A percentile compares a stretch with the other conserved stretches of the same genome.
These are phyloP conservation scores for Meliscaeva auricollis DNA, from an alignment of 2,888 invertebrate genomes.

Conservation along the genomic window DNA sequence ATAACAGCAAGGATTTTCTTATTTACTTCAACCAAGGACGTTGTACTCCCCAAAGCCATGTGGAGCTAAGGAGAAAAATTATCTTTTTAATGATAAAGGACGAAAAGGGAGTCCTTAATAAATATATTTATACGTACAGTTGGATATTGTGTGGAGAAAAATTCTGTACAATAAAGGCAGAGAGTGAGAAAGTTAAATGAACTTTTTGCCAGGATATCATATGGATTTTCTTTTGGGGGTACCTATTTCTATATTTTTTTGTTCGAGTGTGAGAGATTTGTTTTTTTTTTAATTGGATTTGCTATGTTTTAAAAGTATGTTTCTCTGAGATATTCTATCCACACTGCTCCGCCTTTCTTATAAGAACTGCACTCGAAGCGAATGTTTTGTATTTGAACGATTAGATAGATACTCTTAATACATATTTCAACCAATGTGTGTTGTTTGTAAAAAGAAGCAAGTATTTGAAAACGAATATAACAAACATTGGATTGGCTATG, in stretches of 20 bases:
- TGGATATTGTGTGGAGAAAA: no score
- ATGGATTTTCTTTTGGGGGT: constrained; percentile 41
- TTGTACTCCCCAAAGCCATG: constrained; percentile 42
- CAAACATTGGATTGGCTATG: constrained; percentile 56
- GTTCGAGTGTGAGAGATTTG: constrained; percentile 62
- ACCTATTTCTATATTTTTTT: constrained; percentile 8
- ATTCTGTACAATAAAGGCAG: background rate
- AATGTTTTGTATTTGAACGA: constrained; percentile 11
- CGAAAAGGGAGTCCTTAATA: background rate
- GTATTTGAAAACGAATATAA: constrained; percentile 16
- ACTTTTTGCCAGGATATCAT: constrained; percentile 48
- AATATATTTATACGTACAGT: background rate
- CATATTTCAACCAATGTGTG: constrained; percentile 28
- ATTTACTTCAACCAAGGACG: constrained; percentile 70
- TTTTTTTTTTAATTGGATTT: constrained; percentile 72
- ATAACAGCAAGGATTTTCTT: constrained; percentile 70
- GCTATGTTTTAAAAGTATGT: constrained; percentile 21
- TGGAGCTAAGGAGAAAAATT: constrained; percentile 55
- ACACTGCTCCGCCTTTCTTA: constrained; percentile 61
- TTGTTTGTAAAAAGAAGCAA: constrained; percentile 23
- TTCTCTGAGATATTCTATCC: constrained; percentile 11
- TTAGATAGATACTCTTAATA: constrained; percentile 11
- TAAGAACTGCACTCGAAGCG: constrained; percentile 33
- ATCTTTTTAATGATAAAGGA: constrained; percentile 11
- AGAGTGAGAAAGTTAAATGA: constrained; percentile 54